These are phyloP conservation scores for Cromileptes altivelis DNA, from an alignment of 2,113 vertebrate genomes.

Conservation along the genomic window DNA sequence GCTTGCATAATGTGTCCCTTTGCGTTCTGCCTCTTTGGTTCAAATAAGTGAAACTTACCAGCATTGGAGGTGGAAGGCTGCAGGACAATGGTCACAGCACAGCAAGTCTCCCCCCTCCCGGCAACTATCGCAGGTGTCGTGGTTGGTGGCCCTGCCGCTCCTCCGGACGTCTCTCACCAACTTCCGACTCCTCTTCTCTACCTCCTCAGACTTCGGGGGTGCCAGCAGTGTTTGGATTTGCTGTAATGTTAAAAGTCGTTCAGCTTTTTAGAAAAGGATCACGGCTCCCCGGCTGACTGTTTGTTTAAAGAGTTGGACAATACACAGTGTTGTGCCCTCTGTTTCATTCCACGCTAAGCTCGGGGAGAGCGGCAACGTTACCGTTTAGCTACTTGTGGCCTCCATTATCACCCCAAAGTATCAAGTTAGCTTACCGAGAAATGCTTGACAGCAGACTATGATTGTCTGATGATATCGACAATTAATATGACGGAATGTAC, in stretches of 20 bases:
- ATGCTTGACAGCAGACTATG: not conserved
- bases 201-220: constrained; percentile 94
- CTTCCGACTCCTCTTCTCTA: constrained; percentile 91
- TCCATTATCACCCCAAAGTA: constrained; percentile 32
- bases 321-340: not conserved
- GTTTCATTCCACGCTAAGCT: not conserved
- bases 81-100: constrained; percentile 96
- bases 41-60: constrained; percentile 81
- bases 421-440: not conserved
- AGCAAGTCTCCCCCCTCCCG: constrained; percentile 95
- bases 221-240: constrained; percentile 97
- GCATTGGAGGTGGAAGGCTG: constrained; percentile 97
- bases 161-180: constrained; percentile 92
- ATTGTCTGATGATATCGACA: not conserved
- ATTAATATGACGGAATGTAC: rapidly evolving
- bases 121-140: constrained; percentile 98
- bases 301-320: not conserved
- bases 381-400: constrained; percentile 32
- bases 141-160: constrained; percentile 95
- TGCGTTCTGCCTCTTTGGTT: not conserved
- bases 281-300: too few species aligned
- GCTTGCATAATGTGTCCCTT: not conserved
- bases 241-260: constrained; percentile 76
- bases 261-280: not conserved
- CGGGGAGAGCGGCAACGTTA: constrained; percentile 15